These are phyloP conservation scores for Myotis myotis DNA, from an alignment of 2,797 vertebrate species.

Conservation along the genomic window DNA sequence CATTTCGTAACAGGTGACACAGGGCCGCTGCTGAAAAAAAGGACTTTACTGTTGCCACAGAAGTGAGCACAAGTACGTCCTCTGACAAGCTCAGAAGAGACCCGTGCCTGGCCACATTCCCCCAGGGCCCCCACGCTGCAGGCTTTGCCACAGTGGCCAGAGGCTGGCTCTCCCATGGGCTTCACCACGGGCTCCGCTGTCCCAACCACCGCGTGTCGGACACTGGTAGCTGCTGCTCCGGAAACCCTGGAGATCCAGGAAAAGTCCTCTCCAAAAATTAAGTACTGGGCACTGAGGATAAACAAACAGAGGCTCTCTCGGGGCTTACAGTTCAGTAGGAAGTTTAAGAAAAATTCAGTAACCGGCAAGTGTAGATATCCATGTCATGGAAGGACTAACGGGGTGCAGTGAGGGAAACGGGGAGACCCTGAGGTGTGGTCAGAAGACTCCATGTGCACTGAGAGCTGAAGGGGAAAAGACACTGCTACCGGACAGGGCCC, in stretches of 20 bases:
- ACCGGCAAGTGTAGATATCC: neutral
- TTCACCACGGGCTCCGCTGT: neutral
- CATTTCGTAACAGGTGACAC: neutral
- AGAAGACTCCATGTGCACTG: fast-evolving
- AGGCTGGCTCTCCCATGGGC: neutral
- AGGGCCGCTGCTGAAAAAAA: neutral
- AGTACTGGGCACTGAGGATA: neutral
- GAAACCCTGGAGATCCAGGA: neutral
- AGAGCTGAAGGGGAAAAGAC: no score
- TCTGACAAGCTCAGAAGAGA: neutral
- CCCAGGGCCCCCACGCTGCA: no score
- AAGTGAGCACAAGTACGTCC: neutral
- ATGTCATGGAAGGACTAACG: fast-evolving
- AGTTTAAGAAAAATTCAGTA: neutral
- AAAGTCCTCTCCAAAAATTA: no score
- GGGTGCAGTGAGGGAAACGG: fast-evolving
- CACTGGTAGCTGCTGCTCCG: neutral
- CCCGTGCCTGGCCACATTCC: fast-evolving
- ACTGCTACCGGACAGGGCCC: no score
- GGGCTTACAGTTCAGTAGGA: neutral
- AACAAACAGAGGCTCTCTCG: neutral
- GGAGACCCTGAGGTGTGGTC: neutral
- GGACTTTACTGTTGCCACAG: neutral
- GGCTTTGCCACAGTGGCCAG: neutral
- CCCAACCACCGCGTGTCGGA: neutral